Percentiles rank a stretch among this genome's conserved stretches.
phyloP scores from a whole-genome alignment of 2,113 vertebrate genomes.

The Strix aluco region DNA sequence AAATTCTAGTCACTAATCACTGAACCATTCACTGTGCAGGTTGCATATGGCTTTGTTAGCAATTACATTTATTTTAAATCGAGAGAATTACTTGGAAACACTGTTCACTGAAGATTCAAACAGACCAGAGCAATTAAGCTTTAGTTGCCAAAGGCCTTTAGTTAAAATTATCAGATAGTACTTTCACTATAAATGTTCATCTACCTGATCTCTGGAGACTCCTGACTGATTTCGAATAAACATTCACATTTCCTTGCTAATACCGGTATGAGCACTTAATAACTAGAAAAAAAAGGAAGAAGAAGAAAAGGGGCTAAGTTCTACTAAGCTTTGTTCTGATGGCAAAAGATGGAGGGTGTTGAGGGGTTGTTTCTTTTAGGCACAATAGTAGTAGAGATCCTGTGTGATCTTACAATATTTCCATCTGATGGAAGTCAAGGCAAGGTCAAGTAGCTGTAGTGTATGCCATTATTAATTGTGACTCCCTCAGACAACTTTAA shows the following conservation, averaged over 20 bases:
- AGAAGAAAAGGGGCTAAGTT: not conserved
- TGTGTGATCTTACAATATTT: not conserved
- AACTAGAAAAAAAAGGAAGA: not conserved
- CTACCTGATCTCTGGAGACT: not conserved
- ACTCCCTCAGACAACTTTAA: not conserved
- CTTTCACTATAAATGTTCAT: not conserved
- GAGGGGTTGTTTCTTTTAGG: not conserved
- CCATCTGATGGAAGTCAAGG: not conserved
- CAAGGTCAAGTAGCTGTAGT: not conserved
- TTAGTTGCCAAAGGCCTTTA: constrained; percentile 13
- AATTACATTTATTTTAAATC: constrained; percentile 53
- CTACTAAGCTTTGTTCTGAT: not conserved
- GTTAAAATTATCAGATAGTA: not conserved
- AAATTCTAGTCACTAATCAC: constrained; percentile 50
- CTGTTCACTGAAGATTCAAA: constrained; percentile 38
- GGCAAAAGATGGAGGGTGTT: not conserved
- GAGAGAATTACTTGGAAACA: constrained; percentile 36
- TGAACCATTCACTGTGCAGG: constrained; percentile 35
- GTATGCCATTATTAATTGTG: not conserved
- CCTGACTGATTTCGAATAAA: not conserved
- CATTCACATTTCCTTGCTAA: not conserved
- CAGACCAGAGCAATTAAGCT: constrained; percentile 45
- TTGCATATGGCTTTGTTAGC: constrained; percentile 46
- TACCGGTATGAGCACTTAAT: not conserved
- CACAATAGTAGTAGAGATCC: not conserved